Conservation (phyloP, 2,888 invertebrate genomes). For the Lucinisca nassula region DNA sequence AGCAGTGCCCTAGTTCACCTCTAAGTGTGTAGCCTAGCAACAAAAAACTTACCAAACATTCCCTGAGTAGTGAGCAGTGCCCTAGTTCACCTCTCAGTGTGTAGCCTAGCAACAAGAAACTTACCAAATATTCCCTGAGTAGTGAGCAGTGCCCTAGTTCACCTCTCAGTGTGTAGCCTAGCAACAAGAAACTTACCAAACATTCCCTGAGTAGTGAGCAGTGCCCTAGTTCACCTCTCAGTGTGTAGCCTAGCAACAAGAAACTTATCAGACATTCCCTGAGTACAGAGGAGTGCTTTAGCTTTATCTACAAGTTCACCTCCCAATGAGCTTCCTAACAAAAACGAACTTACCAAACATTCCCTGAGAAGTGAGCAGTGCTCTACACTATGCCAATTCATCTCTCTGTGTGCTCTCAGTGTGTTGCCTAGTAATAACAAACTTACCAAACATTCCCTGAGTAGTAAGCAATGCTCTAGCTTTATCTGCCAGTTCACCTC, state of each 20-base stretch:
- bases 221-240: constrained; percentile 94
- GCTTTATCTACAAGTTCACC: constrained; percentile 97
- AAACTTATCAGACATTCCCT: constrained; percentile 88
- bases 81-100: constrained; percentile 95
- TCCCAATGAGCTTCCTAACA: constrained; percentile 89
- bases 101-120: constrained; percentile 96
- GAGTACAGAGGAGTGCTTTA: constrained; percentile 88
- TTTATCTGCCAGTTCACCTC: constrained; percentile 96
- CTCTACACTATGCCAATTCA: constrained; percentile 97
- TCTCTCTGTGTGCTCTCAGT: no score
- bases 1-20: constrained; percentile 93
- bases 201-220: constrained; percentile 82
- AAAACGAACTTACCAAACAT: not conserved
- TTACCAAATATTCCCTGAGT: constrained; percentile 84
- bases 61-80: constrained; percentile 83
- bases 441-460: constrained; percentile 88
- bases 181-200: constrained; percentile 92
- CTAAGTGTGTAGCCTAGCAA: constrained; percentile 88
- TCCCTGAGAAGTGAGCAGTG: no score
- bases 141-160: constrained; percentile 90
- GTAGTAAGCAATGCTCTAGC: constrained; percentile 90
- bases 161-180: constrained; percentile 97
- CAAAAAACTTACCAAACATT: constrained; percentile 88
- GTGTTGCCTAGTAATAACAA: not conserved
- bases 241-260: constrained; percentile 94